Percentiles rank a stretch among this genome's conserved stretches.
Evolutionary conservation across 2,113 vertebrate species (phyloP).

Genomic region (Bos taurus): ARS-UCD2.0 NC_037333.1:56959001-56959500

Average conservation of each 20-base stretch:
- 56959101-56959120: neutral
- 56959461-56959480: neutral
- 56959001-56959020: neutral
- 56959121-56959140: neutral
- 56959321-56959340: neutral
- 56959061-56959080: neutral
- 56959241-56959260: neutral
- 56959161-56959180: accelerated
- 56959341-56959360: neutral
- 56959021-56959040: neutral
- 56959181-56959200: neutral
- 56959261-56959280: neutral
- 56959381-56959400: neutral
- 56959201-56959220: neutral
- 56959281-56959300: neutral
- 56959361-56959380: neutral
- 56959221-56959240: neutral
- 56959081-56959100: neutral
- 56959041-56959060: neutral
- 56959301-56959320: neutral
- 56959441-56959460: neutral
- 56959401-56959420: neutral
- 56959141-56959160: neutral
- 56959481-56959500: neutral
- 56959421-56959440: neutral